Evolutionary conservation across 2,888 invertebrate genomes (phyloP), one percentile per base, ranked within the genome.

Genomic region (Thumatha senex): DNA sequence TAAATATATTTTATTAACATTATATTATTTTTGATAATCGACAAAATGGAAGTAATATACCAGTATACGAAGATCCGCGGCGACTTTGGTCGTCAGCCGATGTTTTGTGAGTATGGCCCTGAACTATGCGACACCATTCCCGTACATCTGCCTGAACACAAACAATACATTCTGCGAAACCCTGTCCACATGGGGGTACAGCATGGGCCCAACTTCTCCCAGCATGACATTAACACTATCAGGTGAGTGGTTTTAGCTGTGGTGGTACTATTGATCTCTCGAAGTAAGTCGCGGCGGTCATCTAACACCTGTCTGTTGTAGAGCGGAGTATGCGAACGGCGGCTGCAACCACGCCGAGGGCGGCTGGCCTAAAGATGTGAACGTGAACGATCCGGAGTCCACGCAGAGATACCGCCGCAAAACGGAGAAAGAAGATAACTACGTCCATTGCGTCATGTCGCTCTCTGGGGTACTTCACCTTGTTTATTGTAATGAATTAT

Each of bases 341-440:
- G 95, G 96, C 2, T 91, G 94, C 65, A 93, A 93, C 66, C 97
- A 97, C 78, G 92, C 92, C 8, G 96, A 97, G 74, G 97, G 97
- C 34, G 97, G 96, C 1, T 97, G 96, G 97, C 96, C 96, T 0
- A 94, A 94, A 64, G 97, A 97, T 65, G 90, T 95, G 0, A 92
- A 92, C 54, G 79, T 89, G 36, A 69, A 84, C 15, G 94, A 94
- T 72, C 90, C 94, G 33, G 96, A 97, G 74, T 94, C 95, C 61
- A 95, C 95, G 8, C 89, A 93, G 58, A 93, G 96, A 33, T 95
- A 95, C 77, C 92, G 95, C 43, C 95, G 96, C 66, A 96, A 96
- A 79, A 89, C 96, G 10, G 96, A 96, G 72, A 96, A 96, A 64
- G 96, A 51, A 7, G 51, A 51, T 8, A 12, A 10, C 14, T 51